These are phyloP conservation scores for Chrysopa pallens DNA, from an alignment of 1,140 invertebrate species.

Conservation along the genomic window DNA sequence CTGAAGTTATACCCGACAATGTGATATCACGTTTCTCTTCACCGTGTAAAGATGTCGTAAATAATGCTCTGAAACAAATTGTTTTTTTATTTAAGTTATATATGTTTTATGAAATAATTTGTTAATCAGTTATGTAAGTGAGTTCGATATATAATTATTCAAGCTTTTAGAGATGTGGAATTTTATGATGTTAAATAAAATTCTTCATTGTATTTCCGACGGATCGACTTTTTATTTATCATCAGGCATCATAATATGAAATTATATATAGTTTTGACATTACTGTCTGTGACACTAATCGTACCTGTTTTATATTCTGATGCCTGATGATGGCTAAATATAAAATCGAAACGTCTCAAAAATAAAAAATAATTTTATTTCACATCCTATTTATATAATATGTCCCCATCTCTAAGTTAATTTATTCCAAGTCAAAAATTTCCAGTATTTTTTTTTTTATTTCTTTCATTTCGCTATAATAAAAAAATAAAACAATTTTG, in stretches of 20 bases:
- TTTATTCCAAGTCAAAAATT: too few species aligned
- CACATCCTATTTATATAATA: too few species aligned
- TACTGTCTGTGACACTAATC: too few species aligned
- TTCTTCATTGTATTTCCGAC: neutral
- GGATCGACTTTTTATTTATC: neutral
- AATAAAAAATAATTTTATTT: too few species aligned
- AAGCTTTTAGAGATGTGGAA: neutral
- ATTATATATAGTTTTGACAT: neutral
- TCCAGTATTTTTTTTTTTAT: too few species aligned
- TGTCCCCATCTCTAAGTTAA: too few species aligned
- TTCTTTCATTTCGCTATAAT: too few species aligned
- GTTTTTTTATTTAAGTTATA: constrained; percentile 25
- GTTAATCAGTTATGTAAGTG: neutral
- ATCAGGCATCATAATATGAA: neutral
- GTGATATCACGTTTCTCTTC: constrained; percentile 46
- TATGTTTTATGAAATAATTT: neutral
- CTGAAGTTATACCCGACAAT: constrained; percentile 53
- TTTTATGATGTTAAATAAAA: neutral
- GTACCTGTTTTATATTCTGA: too few species aligned
- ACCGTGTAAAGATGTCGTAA: constrained; percentile 56
- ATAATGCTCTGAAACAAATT: constrained; percentile 67
- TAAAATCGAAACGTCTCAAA: too few species aligned
- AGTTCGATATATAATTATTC: neutral
- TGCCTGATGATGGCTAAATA: too few species aligned
- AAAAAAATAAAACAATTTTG: too few species aligned